Conservation (phyloP, 2,888 invertebrate species). For the Pterostichus niger region DNA sequence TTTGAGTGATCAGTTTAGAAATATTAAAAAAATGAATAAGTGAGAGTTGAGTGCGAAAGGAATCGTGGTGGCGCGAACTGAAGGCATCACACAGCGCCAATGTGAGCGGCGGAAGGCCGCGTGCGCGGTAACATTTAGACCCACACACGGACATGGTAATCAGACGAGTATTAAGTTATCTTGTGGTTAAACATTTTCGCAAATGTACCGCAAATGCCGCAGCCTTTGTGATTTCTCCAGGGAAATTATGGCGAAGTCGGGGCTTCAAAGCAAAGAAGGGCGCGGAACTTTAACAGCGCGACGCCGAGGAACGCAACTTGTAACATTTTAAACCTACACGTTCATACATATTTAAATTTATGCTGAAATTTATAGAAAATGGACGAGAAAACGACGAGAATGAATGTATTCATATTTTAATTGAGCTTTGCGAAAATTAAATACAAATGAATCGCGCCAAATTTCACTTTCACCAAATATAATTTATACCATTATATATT, state of each 20-base stretch:
- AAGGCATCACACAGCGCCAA: neutral
- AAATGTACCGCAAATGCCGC: slow-evolving; percentile 76
- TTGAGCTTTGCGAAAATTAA: slow-evolving; percentile 32
- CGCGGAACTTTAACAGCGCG: slow-evolving; percentile 33
- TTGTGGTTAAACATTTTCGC: slow-evolving; percentile 72
- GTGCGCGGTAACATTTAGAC: slow-evolving; percentile 41
- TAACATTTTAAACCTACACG: slow-evolving; percentile 52
- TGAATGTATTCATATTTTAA: slow-evolving; percentile 36
- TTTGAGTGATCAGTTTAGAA: no score
- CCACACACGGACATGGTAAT: slow-evolving; percentile 60
- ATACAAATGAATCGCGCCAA: neutral
- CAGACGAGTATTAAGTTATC: slow-evolving; percentile 67
- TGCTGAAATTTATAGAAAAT: slow-evolving; percentile 47
- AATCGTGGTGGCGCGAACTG: no score
- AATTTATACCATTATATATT: no score
- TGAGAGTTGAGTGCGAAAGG: no score
- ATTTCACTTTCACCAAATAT: no score
- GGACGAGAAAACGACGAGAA: neutral
- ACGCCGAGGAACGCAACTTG: slow-evolving; percentile 20
- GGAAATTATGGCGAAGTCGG: slow-evolving; percentile 74
- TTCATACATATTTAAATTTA: slow-evolving; percentile 59
- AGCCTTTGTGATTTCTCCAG: slow-evolving; percentile 75
- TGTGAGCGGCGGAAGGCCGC: neutral
- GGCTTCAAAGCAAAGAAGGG: slow-evolving; percentile 57
- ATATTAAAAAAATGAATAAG: no score